Evolutionary conservation across 2,888 invertebrate genomes (phyloP).

Genomic region (Nysson spinosus): DNA sequence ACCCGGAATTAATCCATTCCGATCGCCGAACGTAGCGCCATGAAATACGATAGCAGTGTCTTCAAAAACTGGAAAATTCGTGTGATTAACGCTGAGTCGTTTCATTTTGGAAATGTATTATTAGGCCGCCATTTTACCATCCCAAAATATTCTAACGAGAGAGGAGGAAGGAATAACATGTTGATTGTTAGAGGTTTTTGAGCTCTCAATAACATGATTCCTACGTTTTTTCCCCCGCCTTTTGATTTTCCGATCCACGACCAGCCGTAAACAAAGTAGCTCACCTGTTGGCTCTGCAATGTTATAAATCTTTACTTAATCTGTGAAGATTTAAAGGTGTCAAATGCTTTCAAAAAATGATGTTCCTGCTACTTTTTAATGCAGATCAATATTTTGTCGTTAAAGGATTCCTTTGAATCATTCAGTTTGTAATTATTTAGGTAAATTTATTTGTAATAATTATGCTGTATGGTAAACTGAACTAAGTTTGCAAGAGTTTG

Average conservation of each 20-base stretch:
- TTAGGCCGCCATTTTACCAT: slow-evolving; percentile 11
- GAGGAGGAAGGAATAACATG: slow-evolving; percentile 21
- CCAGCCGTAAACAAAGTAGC: not conserved
- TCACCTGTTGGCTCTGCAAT: slow-evolving; percentile 4
- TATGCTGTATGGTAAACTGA: no score
- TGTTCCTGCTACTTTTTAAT: no score
- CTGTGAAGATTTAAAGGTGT: no score
- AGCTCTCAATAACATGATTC: slow-evolving; percentile 15
- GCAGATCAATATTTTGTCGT: no score
- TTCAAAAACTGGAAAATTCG: slow-evolving; percentile 16
- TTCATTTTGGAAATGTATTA: not conserved
- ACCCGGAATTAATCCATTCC: not conserved
- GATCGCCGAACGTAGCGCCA: slow-evolving; percentile 2
- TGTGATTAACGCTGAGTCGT: not conserved
- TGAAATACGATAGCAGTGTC: slow-evolving; percentile 21
- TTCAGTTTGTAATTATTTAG: no score
- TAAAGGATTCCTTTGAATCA: no score
- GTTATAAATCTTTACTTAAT: slow-evolving; percentile 16
- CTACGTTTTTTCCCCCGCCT: not conserved
- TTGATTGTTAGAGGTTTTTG: slow-evolving; percentile 23
- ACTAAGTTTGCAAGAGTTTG: no score
- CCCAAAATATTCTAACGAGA: slow-evolving; percentile 51
- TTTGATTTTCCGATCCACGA: not conserved
- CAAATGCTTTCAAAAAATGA: no score
- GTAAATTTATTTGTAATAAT: no score